phyloP scores from a whole-genome alignment of 1,140 invertebrate species.

The Neotoxoptera formosana region DNA sequence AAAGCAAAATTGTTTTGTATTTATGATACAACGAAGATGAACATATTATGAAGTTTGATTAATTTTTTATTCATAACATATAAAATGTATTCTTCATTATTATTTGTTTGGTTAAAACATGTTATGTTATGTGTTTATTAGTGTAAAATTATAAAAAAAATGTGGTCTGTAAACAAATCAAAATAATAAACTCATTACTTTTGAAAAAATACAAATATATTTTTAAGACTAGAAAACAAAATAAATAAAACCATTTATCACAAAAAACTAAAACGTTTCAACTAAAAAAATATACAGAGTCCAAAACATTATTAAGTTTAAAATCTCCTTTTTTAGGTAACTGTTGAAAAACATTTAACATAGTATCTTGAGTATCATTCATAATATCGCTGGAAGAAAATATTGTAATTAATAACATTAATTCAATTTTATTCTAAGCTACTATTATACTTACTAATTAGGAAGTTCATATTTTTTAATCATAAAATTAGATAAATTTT shows the following conservation, averaged over 20 bases:
- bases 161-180: too few relatives aligned
- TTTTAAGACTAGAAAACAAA: constrained; percentile 50
- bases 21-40: too few relatives aligned
- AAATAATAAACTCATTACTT: not conserved
- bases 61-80: too few relatives aligned
- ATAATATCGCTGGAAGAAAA: constrained; percentile 49
- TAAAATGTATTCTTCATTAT: too few relatives aligned
- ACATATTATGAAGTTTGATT: too few relatives aligned
- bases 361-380: constrained; percentile 63
- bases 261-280: constrained; percentile 62
- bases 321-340: constrained; percentile 79
- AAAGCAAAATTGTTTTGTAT: too few relatives aligned
- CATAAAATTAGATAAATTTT: constrained; percentile 84
- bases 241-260: not conserved
- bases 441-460: constrained; percentile 60
- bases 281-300: constrained; percentile 86
- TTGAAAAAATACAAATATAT: constrained; percentile 43
- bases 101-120: too few relatives aligned
- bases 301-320: constrained; percentile 75
- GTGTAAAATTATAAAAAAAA: too few relatives aligned
- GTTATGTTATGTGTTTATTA: too few relatives aligned
- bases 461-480: constrained; percentile 62
- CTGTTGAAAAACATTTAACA: constrained; percentile 70
- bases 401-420: constrained; percentile 41
- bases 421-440: constrained; percentile 22